These are phyloP conservation scores for Lasius fuliginosus DNA, from an alignment of 2,888 invertebrate species.

Conservation along the genomic window DNA sequence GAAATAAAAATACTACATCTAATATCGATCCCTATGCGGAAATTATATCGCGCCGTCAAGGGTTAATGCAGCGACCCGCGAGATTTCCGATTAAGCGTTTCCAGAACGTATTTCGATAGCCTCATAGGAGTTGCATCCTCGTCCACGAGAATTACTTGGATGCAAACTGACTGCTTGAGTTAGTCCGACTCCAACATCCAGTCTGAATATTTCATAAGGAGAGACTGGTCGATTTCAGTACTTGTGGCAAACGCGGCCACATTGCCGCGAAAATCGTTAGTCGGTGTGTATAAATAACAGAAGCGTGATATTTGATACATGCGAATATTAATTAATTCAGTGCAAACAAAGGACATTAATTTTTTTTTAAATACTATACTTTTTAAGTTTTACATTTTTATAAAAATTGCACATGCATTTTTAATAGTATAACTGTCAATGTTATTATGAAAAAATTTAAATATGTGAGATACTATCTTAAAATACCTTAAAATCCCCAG, in stretches of 20 bases:
- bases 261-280: slow-evolving; percentile 53
- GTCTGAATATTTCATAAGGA: slow-evolving; percentile 71
- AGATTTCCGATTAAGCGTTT: slow-evolving; percentile 41
- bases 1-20: slow-evolving; percentile 21
- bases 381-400: not conserved
- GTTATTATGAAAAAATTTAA: not conserved
- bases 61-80: slow-evolving; percentile 38
- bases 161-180: slow-evolving; percentile 59
- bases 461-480: not conserved
- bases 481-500: not conserved
- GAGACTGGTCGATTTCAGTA: slow-evolving; percentile 62
- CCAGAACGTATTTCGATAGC: slow-evolving; percentile 46
- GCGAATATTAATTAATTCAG: not conserved
- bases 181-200: slow-evolving; percentile 64
- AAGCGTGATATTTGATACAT: slow-evolving; percentile 5
- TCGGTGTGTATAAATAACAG: slow-evolving; percentile 52
- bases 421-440: not conserved
- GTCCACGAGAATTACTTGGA: slow-evolving; percentile 43
- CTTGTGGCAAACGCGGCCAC: slow-evolving; percentile 47
- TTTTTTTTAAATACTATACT: not conserved
- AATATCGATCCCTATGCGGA: slow-evolving; percentile 32
- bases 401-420: not conserved
- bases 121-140: slow-evolving; percentile 3
- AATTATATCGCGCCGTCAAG: slow-evolving; percentile 39
- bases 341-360: not conserved